Base-by-base conservation (phyloP, 1,140 invertebrate genomes). In the Parapsyche elsis region DNA sequence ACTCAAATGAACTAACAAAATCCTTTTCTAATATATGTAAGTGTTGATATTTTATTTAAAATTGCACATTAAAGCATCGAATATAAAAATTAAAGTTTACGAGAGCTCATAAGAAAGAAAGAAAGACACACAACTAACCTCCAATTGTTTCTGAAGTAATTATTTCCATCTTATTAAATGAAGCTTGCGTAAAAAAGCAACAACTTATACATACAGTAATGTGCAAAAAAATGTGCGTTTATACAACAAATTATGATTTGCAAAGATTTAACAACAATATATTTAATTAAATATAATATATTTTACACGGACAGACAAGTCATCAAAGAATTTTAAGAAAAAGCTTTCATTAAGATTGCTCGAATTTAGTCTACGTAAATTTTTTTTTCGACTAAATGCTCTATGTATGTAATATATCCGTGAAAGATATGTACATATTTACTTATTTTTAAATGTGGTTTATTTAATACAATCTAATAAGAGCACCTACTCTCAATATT, bases 171-270 rank as follows among this genome's bases (percentile, higher is more conserved):
- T 86, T 80, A 88, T 84, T 86, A 87, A 89, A 85, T 85, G 88
- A 89, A 89, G 88, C 88, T 89, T 89, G 88, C 88, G 87, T 88
- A 89, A 67, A 89, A 83, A 83, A 81, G 78, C 80, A 81, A 82
- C 67, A 76, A 83, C 81, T 80, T 83, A 81, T 53, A 71, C 49
- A 67, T 78, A 77, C 80, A 78, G 79, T 78, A 78, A 38, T 78
- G 82, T 83, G 82, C 82, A 71, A 53, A 38, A n/a, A 12, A 46
- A 64, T 79, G 80, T 83, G 82, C 82, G 77, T 46, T 46, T 46
- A 16, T 64, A 64, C 30, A 76, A 59, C 14, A 10, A 71, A 16
- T 71, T 71, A 71, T 71, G 23, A 71, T 67, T n/a, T 23, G 12
- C 10, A 67, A 67, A 23, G 4, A 21, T 21, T 74, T 49, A 16